A percentile compares a stretch with the other conserved stretches of the same genome.
Conservation (phyloP, 2,113 vertebrate species). For the Protomyctophum bolini region DNA sequence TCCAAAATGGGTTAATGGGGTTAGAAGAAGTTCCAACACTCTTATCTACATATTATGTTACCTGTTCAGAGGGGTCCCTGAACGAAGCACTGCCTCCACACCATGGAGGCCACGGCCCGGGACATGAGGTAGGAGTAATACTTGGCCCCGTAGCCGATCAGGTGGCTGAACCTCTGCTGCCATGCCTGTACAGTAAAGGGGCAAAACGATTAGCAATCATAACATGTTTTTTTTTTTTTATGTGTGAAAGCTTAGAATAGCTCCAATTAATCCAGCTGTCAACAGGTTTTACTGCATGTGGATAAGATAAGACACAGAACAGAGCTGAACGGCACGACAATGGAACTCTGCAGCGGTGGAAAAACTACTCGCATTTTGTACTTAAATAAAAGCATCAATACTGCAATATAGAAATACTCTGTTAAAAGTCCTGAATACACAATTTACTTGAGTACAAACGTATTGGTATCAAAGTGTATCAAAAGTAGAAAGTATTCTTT, state of each 20-base stretch:
- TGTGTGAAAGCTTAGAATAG: not conserved
- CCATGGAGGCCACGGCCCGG: conserved; percentile 95
- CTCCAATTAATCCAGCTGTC: not conserved
- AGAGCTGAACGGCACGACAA: not conserved
- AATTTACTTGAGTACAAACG: too few species aligned
- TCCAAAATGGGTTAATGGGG: too few species aligned
- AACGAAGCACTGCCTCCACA: conserved; percentile 95
- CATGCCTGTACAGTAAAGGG: conserved; percentile 83
- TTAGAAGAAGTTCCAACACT: too few species aligned
- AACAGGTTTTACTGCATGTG: not conserved
- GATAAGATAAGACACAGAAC: not conserved
- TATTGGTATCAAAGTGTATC: too few species aligned
- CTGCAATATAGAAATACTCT: too few species aligned
- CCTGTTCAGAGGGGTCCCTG: conserved; percentile 93
- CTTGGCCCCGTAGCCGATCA: conserved; percentile 95
- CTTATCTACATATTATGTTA: conserved; percentile 58
- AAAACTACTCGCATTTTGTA: too few species aligned
- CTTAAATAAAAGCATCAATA: too few species aligned
- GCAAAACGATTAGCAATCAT: not conserved
- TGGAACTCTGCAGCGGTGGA: not conserved
- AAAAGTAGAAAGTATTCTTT: too few species aligned
- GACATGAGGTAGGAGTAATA: conserved; percentile 99
- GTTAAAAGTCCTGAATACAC: too few species aligned
- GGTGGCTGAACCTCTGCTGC: conserved; percentile 97
- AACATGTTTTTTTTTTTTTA: not conserved